phyloP scores from a whole-genome alignment of 2,113 vertebrate genomes.

The Gasterosteus nipponicus region DNA sequence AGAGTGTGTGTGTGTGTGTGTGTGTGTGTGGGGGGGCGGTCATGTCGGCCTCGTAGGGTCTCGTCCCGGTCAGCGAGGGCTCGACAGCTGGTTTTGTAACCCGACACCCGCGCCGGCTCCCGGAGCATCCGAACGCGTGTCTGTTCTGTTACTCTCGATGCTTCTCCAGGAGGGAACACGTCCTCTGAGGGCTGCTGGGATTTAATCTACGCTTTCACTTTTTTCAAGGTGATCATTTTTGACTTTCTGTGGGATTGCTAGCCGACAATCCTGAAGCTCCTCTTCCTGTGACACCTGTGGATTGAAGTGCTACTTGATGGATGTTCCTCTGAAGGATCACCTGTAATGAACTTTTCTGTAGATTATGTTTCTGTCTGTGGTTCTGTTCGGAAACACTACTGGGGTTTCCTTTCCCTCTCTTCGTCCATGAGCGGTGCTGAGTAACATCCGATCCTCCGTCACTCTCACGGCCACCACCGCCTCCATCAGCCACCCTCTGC shows the following conservation, averaged over 20 bases:
- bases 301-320: neutral
- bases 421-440: slow-evolving; percentile 26
- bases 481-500: slow-evolving; percentile 40
- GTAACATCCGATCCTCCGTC: slow-evolving; percentile 36
- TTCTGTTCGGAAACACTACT: neutral
- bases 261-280: neutral
- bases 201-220: neutral
- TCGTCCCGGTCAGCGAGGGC: slow-evolving; percentile 43
- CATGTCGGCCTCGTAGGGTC: slow-evolving; percentile 25
- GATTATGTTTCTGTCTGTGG: neutral
- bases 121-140: slow-evolving; percentile 41
- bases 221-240: neutral
- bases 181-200: slow-evolving; percentile 12
- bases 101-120: slow-evolving; percentile 41
- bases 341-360: neutral
- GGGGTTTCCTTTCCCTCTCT: slow-evolving; percentile 10
- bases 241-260: neutral
- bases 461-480: slow-evolving; percentile 37
- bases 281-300: slow-evolving; percentile 5
- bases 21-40: slow-evolving; percentile 1
- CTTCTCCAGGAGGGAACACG: slow-evolving; percentile 22
- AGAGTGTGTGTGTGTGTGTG: neutral
- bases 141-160: slow-evolving; percentile 32
- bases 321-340: slow-evolving; percentile 3
- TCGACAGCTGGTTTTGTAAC: slow-evolving; percentile 68